Evolutionary conservation across 2,113 vertebrate genomes (phyloP).

Genomic region (Speoplatyrhinus poulsoni): DNA sequence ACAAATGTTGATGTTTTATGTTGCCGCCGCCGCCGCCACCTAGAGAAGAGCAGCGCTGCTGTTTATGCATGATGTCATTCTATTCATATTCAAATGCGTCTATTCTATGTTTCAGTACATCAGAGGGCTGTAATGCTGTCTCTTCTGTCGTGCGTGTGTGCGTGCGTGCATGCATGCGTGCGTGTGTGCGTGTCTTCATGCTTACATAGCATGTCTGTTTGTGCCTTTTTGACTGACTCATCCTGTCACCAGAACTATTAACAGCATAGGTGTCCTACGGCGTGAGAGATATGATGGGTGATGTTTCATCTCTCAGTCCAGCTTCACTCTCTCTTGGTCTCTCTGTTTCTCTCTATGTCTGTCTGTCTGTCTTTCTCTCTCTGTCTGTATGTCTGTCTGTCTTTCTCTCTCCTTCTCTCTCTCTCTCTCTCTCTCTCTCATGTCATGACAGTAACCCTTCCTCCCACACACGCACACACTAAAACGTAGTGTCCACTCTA

Average conservation of each 20-base stretch:
- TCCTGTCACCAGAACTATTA: conserved; percentile 60
- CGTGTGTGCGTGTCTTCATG: conserved; percentile 22
- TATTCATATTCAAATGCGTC: conserved; percentile 23
- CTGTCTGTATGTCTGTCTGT: conserved; percentile 2
- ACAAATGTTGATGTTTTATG: not conserved
- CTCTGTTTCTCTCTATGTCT: conserved; percentile 7
- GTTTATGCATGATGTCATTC: not conserved
- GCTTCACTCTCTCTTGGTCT: conserved; percentile 16
- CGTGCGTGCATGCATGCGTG: conserved; percentile 1
- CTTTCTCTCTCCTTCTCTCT: conserved; percentile 5
- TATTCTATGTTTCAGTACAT: conserved; percentile 6
- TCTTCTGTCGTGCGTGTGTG: not conserved
- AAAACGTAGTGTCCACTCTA: not conserved
- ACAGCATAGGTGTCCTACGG: conserved; percentile 56
- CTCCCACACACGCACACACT: not conserved
- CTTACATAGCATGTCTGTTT: conserved; percentile 19
- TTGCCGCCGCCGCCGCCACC: not conserved
- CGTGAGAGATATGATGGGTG: conserved; percentile 55
- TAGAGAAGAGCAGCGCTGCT: not conserved
- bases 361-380: not conserved
- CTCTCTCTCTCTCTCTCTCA: not conserved
- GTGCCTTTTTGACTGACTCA: conserved; percentile 60
- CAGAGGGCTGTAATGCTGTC: not conserved
- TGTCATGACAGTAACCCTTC: conserved; percentile 16
- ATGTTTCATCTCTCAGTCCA: conserved; percentile 60